phyloP scores from a whole-genome alignment of 2,113 vertebrate genomes.

The Pavo muticus region DNA sequence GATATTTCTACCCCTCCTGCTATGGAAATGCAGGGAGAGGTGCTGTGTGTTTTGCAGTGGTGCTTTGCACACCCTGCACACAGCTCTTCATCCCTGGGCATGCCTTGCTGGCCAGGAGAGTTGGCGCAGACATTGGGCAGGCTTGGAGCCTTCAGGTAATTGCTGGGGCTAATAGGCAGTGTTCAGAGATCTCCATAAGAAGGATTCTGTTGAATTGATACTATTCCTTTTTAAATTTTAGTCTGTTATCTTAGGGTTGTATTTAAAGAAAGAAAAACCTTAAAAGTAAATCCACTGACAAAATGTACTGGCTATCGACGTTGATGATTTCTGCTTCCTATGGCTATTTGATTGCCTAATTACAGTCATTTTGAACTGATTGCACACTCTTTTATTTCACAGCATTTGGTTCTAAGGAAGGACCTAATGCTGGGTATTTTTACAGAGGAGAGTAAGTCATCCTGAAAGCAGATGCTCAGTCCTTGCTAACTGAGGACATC shows the following conservation, averaged over 20 bases:
- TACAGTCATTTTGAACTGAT: conserved; percentile 69
- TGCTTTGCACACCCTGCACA: conserved; percentile 32
- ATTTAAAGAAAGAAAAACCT: background rate
- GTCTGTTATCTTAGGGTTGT: conserved; percentile 20
- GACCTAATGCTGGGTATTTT: conserved; percentile 37
- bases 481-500: background rate
- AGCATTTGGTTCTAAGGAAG: conserved; percentile 38
- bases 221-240: conserved; percentile 25
- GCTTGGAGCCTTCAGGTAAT: background rate
- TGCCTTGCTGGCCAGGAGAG: conserved; percentile 13
- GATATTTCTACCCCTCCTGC: background rate
- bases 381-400: conserved; percentile 74
- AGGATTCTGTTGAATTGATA: background rate
- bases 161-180: background rate
- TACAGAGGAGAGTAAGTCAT: background rate
- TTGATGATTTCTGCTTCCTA: conserved; percentile 52
- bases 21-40: background rate
- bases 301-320: conserved; percentile 30
- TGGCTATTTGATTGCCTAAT: conserved; percentile 68
- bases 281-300: conserved; percentile 32
- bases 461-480: background rate
- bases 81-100: background rate
- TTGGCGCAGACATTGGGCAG: background rate
- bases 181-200: conserved; percentile 4
- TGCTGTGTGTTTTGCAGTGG: background rate